These are phyloP conservation scores for Opisthocomus hoazin DNA, from an alignment of 2,113 vertebrate genomes.

Conservation along the genomic window DNA sequence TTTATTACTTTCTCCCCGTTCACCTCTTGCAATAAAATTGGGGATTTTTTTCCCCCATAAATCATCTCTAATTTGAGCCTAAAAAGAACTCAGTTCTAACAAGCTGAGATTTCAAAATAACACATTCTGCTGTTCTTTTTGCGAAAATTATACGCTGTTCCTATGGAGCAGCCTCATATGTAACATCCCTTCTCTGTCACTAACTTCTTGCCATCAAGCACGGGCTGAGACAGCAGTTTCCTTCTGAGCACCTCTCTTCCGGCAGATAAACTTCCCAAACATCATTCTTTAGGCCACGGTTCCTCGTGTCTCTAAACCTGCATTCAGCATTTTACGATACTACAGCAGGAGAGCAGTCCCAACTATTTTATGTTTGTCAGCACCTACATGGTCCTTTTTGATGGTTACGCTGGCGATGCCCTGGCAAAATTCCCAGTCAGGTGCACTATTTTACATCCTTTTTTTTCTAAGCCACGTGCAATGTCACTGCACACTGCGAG, in stretches of 20 bases:
- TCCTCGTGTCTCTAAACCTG: neutral
- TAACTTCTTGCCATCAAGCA: neutral
- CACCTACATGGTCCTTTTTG: neutral
- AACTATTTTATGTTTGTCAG: neutral
- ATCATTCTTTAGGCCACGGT: neutral
- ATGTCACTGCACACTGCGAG: rapidly evolving
- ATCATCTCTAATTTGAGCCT: neutral
- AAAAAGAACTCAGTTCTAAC: neutral
- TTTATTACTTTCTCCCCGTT: neutral
- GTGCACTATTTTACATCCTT: neutral
- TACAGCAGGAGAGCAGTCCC: neutral
- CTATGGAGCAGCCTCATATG: neutral
- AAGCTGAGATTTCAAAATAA: neutral
- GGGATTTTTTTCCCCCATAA: neutral
- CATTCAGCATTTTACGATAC: neutral
- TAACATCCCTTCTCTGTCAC: neutral
- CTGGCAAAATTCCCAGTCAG: neutral
- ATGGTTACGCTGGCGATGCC: too few species aligned
- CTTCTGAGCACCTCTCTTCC: neutral
- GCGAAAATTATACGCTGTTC: neutral
- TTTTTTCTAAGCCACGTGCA: too few species aligned
- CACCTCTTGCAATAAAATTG: neutral
- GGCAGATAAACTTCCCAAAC: neutral
- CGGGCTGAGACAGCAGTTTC: neutral
- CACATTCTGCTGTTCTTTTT: neutral